Base-by-base conservation (phyloP, 2,888 invertebrate genomes). In the Azorinus chamasolen region DNA sequence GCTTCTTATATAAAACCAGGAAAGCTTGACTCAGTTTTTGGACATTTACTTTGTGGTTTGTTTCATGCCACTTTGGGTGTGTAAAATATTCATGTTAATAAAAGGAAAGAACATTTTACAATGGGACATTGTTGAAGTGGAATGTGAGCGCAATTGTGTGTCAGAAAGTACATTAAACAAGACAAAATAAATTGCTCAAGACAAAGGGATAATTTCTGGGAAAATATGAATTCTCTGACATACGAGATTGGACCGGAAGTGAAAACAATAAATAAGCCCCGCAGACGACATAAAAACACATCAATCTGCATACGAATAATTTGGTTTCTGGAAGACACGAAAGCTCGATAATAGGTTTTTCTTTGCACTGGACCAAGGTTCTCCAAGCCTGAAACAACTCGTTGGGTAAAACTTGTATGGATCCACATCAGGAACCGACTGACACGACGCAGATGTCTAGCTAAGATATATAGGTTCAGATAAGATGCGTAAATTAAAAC, bases 271-370 rank as follows among this genome's bases (percentile, higher is more conserved):
- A 80, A 80, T 80, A 73, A 70, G 61, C 57, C 50, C 54, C 48
- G 71, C 80, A 77, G 80, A 77, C 80, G 77, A 74, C 77, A 77
- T 68, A 55, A 70, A 66, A 46, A 57, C 69, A 62, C 73, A 77
- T 77, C 71, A 73, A 70, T 80, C 73, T 80, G 76, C 73, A 76
- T 71, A 73, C 58, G 79, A 74, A 79, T 74, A 73, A 74, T 74
- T 79, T 71, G 79, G 62, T 79, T 79, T 65, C 61, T 73, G 43
- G 68, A 64, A 71, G 63, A 58, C 66, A 68, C 71, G 66, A 70
- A 61, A 70, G 18, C 27, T 39, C 53, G 68, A 74, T 69, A 63
- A 48, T 62, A 63, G 63, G 57, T 50, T 57, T 39, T 39, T 22
- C 37, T 32, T 32, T 32, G 10, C 32, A 32, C 4, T 32, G 10